phyloP scores from a whole-genome alignment of 2,888 invertebrate genomes.

The Stictocephala bisonia region DNA sequence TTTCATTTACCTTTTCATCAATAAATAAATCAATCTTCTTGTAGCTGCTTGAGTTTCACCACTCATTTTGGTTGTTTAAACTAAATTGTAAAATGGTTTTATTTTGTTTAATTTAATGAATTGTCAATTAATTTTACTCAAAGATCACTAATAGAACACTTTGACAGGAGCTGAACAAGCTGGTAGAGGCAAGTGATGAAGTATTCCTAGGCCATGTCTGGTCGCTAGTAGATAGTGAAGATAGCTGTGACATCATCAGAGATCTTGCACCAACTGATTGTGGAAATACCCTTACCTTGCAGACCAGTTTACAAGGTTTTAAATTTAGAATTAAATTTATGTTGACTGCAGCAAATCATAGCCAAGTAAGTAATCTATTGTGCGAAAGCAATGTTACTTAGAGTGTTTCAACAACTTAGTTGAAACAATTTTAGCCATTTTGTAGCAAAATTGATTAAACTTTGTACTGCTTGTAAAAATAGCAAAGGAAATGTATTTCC shows the following conservation, averaged over 20 bases:
- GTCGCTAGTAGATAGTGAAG: conserved; percentile 3
- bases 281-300: neutral
- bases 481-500: too few relatives aligned
- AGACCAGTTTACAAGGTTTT: conserved; percentile 16
- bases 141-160: neutral
- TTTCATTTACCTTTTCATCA: too few relatives aligned
- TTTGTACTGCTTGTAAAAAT: too few relatives aligned
- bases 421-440: too few relatives aligned
- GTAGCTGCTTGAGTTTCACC: too few relatives aligned
- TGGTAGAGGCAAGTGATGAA: neutral
- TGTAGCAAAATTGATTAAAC: too few relatives aligned
- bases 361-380: conserved; percentile 28
- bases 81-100: too few relatives aligned
- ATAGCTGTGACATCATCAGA: neutral
- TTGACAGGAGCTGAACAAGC: neutral
- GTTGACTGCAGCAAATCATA: conserved; percentile 15
- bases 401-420: too few relatives aligned
- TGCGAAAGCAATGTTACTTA: conserved; percentile 37
- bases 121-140: neutral
- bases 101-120: too few relatives aligned
- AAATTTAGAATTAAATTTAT: conserved; percentile 33
- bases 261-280: neutral
- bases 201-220: neutral
- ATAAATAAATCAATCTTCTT: too few relatives aligned
- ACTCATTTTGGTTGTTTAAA: too few relatives aligned